A percentile compares a stretch with the other conserved stretches of the same genome.
phyloP scores from a whole-genome alignment of 2,797 vertebrate species.

The Bradypodion ventrale region DNA sequence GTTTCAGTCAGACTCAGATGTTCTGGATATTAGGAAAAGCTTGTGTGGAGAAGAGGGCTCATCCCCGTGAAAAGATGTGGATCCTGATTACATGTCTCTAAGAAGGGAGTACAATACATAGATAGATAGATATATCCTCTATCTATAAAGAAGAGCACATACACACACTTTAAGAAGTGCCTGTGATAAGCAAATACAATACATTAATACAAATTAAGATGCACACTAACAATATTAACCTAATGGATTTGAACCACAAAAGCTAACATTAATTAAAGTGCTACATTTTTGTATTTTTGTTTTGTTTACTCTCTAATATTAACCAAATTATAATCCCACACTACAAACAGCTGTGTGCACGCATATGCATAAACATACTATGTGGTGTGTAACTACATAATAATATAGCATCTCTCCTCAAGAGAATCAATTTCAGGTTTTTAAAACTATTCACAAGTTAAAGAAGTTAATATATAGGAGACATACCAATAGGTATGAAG shows the following conservation, averaged over 20 bases:
- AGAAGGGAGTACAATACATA: background rate
- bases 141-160: background rate
- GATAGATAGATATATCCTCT: background rate
- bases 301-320: no score
- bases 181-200: background rate
- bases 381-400: background rate
- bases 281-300: no score
- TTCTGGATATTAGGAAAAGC: no score
- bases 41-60: no score
- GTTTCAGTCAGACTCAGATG: no score
- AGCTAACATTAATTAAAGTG: no score
- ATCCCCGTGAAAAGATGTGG: no score
- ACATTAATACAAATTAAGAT: background rate
- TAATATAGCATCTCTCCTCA: background rate
- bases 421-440: background rate
- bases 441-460: background rate
- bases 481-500: constrained; percentile 45
- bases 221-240: background rate
- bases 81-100: background rate
- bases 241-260: no score
- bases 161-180: background rate
- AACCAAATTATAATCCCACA: background rate
- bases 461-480: background rate
- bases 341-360: background rate
- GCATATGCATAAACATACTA: no score